These are phyloP conservation scores for Eumeta japonica DNA, from an alignment of 1,140 invertebrate genomes.

Conservation along the genomic window DNA sequence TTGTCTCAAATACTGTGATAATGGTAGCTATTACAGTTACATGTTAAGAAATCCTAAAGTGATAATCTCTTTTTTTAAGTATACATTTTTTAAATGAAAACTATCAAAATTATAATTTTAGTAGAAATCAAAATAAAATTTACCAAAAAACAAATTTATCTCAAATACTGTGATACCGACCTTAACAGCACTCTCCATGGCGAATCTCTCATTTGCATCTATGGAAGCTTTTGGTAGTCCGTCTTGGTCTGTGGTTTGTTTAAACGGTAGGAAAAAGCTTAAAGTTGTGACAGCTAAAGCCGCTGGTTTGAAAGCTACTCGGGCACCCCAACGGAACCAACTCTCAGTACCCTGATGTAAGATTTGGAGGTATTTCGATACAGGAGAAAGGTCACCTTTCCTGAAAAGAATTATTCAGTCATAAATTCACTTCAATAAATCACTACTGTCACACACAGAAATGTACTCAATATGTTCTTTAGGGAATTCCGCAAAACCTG, in stretches of 20 bases:
- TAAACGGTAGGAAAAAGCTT: conserved; percentile 28
- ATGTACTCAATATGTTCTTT: no score
- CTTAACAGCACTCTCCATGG: conserved; percentile 38
- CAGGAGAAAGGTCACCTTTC: conserved; percentile 31
- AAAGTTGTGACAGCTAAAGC: conserved; percentile 36
- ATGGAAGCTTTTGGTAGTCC: conserved; percentile 43
- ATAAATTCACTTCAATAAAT: neutral
- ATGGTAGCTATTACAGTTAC: no score
- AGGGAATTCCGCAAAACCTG: no score
- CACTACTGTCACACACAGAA: neutral
- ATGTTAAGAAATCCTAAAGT: no score
- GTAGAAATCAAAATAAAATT: no score
- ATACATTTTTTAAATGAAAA: no score
- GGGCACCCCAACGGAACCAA: conserved; percentile 41
- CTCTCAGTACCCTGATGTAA: conserved; percentile 39
- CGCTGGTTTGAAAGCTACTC: conserved; percentile 38
- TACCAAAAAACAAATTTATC: no score
- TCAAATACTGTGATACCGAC: no score
- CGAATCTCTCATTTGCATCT: conserved; percentile 40
- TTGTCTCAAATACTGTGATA: no score
- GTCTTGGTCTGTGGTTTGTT: conserved; percentile 27
- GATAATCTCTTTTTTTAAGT: no score
- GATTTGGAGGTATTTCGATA: conserved; percentile 42
- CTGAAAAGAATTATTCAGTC: conserved; percentile 18
- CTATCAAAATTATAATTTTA: no score